Evolutionary conservation across 92 coral and sea anemone species (phyloP).

Genomic region (Phenganax marumi): DNA sequence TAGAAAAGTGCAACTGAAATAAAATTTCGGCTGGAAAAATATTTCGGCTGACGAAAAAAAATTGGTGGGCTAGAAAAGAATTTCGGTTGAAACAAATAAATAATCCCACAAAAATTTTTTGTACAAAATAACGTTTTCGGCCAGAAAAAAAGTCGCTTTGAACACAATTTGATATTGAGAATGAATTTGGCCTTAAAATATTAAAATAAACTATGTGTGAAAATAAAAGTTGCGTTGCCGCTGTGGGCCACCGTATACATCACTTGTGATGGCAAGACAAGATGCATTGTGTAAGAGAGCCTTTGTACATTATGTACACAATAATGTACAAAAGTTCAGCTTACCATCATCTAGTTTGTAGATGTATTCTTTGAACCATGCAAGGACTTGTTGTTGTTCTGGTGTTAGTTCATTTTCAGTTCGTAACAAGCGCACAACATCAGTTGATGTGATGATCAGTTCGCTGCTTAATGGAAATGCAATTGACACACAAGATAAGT

Average conservation of each 20-base stretch:
- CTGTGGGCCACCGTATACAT: too few relatives aligned
- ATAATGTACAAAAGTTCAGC: not conserved
- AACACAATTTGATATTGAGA: not conserved
- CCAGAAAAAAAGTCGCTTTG: not conserved
- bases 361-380: slow-evolving; percentile 56
- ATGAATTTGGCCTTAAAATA: not conserved
- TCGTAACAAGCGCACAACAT: slow-evolving; percentile 31
- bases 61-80: not conserved
- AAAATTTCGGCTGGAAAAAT: not conserved
- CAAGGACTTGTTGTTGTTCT: not conserved
- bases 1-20: not conserved
- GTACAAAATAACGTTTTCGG: not conserved
- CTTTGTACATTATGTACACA: too few relatives aligned
- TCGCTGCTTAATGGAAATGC: slow-evolving; percentile 58
- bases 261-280: too few relatives aligned
- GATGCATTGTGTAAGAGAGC: too few relatives aligned
- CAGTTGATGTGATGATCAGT: slow-evolving; percentile 40
- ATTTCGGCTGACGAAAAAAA: not conserved
- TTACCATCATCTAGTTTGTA: slow-evolving; percentile 30
- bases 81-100: not conserved
- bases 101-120: not conserved
- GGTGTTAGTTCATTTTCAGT: slow-evolving; percentile 6
- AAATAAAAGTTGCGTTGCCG: too few relatives aligned
- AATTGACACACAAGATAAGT: slow-evolving; percentile 44
- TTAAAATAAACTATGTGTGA: not conserved